These are phyloP conservation scores for Turdus rufiventris DNA, from an alignment of 2,113 vertebrate genomes.

Conservation along the genomic window DNA sequence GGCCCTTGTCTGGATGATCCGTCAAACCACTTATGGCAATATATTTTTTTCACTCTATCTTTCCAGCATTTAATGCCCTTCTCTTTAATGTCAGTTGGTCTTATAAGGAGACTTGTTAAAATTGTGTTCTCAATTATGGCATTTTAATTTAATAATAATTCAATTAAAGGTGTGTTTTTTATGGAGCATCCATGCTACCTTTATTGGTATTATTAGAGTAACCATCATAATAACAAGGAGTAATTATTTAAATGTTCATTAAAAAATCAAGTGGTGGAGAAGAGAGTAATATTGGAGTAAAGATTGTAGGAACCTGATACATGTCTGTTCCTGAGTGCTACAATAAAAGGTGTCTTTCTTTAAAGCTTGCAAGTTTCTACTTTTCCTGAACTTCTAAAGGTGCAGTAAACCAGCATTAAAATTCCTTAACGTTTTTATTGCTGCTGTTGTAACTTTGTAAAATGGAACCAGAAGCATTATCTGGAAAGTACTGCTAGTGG, in stretches of 20 bases:
- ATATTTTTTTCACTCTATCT: conserved; percentile 7
- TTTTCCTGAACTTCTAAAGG: conserved; percentile 33
- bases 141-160: conserved; percentile 65
- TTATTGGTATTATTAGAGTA: conserved; percentile 64
- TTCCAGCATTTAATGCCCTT: neutral
- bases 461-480: neutral
- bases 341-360: conserved; percentile 55
- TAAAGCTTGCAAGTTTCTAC: conserved; percentile 22
- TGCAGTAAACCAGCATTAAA: conserved; percentile 28
- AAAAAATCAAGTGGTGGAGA: neutral
- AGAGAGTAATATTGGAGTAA: neutral
- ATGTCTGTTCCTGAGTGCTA: conserved; percentile 10
- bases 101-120: conserved; percentile 51
- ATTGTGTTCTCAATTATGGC: conserved; percentile 13
- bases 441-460: conserved; percentile 5
- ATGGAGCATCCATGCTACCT: conserved; percentile 39
- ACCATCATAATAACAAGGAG: conserved; percentile 37
- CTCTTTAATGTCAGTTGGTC: neutral
- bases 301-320: neutral
- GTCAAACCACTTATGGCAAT: neutral
- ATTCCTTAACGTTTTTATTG: conserved; percentile 40
- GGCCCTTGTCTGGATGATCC: neutral
- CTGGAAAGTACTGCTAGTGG: conserved; percentile 1
- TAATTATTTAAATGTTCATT: conserved; percentile 67
- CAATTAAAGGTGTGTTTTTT: conserved; percentile 65